phyloP scores from a whole-genome alignment of 2,113 vertebrate genomes.

The Embiotoca jacksoni region DNA sequence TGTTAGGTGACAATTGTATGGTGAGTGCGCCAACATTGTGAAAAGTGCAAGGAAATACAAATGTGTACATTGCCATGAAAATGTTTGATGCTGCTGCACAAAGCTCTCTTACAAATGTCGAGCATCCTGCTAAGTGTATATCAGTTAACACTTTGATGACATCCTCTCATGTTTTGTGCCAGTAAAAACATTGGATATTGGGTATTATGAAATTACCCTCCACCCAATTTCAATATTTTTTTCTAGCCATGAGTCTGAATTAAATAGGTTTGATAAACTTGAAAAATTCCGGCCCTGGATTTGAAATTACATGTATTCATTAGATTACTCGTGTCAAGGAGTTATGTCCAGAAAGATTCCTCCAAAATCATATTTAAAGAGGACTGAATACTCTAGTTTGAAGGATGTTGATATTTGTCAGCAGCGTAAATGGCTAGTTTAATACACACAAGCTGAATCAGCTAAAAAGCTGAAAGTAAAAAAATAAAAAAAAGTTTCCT shows the following conservation, averaged over 20 bases:
- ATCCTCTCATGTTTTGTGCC: neutral
- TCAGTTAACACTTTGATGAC: neutral
- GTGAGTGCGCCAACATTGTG: neutral
- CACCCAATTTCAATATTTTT: neutral
- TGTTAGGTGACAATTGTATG: conserved; percentile 2
- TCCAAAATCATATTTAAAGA: conserved; percentile 33
- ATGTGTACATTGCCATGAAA: neutral
- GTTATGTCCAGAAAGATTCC: conserved; percentile 16
- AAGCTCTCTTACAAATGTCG: neutral
- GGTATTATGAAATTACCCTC: neutral
- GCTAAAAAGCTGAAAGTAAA: conserved; percentile 4
- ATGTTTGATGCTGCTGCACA: conserved; percentile 9
- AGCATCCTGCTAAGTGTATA: neutral
- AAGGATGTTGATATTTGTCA: conserved; percentile 19
- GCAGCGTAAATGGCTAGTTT: neutral
- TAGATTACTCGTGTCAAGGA: conserved; percentile 16
- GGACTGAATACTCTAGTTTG: conserved; percentile 17
- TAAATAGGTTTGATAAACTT: neutral
- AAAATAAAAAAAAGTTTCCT: neutral
- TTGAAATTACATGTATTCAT: conserved; percentile 24
- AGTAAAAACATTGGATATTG: neutral
- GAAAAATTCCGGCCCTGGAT: neutral
- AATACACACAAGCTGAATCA: neutral
- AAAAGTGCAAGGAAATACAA: conserved; percentile 8
- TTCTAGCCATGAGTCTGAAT: neutral